Base-by-base conservation (phyloP, 2,888 invertebrate genomes). In the Salpingus planirostris region DNA sequence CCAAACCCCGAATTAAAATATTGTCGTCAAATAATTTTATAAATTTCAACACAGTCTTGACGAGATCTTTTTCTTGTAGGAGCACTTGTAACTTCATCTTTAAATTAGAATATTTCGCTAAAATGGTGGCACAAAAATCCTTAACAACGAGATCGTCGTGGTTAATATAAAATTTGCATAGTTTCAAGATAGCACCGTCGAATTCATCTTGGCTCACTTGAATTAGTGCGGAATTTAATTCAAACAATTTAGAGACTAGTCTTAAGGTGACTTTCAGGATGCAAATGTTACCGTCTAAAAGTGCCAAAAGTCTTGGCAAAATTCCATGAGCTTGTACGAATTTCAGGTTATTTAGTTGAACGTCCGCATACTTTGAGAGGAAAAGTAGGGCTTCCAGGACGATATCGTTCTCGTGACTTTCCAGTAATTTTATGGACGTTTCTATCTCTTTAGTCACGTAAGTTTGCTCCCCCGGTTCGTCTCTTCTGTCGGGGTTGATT, bases 351-450 rank as follows among this genome's bases (percentile, higher is more conserved):
- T 50, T 50, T 11, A 40, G 36, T 15, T 51, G 43, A 11, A 51
- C 38, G 37, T 57, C 54, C 1, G 50, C 52, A 39, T 55, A 56
- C 44, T 55, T 55, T 3, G 55, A 56, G 18, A 56, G 28, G 33
- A 55, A 57, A 21, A 55, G 36, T 23, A 56, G 42, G 2, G 55
- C 39, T 43, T 58, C 58, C 8, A 54, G 31, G 3, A 56, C 52
- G 4, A 58, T 38, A 26, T 47, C 48, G 23, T 44, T 36, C 44
- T 57, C 56, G 1, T 49, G 46, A 38, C 50, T 54, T 15, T 50
- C 52, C 5, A 57, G 32, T 23, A 57, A 45, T 4, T 50, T 43
- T 18, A 57, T 52, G 5, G 57, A 57, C 5, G 57, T 55, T 38
- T 55, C 53, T 8, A 57, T 47, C 40, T 56, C 48, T 31, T 43